Conservation (phyloP, 2,888 invertebrate species). For the Seladonia tumulorum region DNA sequence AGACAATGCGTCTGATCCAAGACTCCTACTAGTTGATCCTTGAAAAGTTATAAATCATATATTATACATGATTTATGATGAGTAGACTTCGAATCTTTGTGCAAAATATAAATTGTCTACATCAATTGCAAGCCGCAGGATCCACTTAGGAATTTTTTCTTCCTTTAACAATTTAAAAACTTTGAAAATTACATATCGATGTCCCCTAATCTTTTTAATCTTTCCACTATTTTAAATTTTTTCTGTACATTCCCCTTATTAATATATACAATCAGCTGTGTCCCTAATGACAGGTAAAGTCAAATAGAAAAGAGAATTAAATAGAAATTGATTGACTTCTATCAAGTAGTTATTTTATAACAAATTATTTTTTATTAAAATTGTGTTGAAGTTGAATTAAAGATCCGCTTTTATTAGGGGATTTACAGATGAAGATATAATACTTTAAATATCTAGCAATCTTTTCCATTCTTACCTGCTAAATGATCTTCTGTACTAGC, state of each 20-base stretch:
- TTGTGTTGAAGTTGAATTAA: neutral
- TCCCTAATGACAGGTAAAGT: neutral
- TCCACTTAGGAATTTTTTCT: neutral
- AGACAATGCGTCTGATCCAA: slow-evolving; percentile 86
- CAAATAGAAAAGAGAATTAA: neutral
- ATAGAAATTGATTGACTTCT: neutral
- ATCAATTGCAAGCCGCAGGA: neutral
- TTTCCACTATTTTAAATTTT: too few relatives aligned
- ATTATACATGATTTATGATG: neutral
- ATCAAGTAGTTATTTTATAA: neutral
- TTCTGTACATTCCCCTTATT: too few relatives aligned
- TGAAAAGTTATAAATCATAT: slow-evolving; percentile 20
- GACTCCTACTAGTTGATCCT: slow-evolving; percentile 70
- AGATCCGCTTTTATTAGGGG: neutral
- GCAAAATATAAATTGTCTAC: neutral
- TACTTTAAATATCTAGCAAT: neutral
- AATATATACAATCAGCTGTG: neutral
- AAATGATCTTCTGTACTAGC: slow-evolving; percentile 87
- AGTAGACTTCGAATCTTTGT: neutral
- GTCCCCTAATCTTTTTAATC: too few relatives aligned
- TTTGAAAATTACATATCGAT: too few relatives aligned
- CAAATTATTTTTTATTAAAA: neutral
- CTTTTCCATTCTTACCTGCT: slow-evolving; percentile 58
- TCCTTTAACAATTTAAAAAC: too few relatives aligned
- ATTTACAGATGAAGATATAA: neutral